phyloP scores from a whole-genome alignment of 2,888 invertebrate species.

The Napeogenes inachia region DNA sequence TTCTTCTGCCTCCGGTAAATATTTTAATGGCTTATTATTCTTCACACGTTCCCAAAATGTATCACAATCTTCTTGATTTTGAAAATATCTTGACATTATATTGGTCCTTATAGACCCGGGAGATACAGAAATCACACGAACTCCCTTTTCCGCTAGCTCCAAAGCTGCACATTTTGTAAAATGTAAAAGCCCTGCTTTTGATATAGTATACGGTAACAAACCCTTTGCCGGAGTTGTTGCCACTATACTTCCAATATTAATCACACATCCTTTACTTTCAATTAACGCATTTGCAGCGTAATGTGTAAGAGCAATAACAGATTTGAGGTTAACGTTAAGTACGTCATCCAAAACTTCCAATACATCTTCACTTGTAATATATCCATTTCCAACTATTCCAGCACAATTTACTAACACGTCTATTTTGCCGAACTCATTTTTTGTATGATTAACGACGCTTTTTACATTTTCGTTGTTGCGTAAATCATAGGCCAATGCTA shows the following conservation, averaged over 20 bases:
- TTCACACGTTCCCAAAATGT: constrained; percentile 21
- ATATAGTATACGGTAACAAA: constrained; percentile 75
- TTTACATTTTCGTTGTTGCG: background rate
- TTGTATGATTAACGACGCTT: background rate
- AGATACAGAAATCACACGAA: constrained; percentile 83
- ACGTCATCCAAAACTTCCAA: constrained; percentile 40
- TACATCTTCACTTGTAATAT: constrained; percentile 36
- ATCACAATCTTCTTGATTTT: constrained; percentile 29
- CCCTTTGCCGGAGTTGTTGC: background rate
- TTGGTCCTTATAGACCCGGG: constrained; percentile 80
- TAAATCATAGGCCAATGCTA: background rate
- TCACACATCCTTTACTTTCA: constrained; percentile 28
- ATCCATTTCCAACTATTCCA: constrained; percentile 32
- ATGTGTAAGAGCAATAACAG: constrained; percentile 39
- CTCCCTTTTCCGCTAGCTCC: constrained; percentile 75
- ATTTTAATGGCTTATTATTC: constrained; percentile 30
- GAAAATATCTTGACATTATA: constrained; percentile 31
- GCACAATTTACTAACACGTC: constrained; percentile 1
- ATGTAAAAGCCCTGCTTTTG: constrained; percentile 86
- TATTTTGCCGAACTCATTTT: background rate
- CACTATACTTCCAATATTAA: constrained; percentile 43
- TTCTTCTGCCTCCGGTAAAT: constrained; percentile 37
- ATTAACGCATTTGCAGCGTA: constrained; percentile 34
- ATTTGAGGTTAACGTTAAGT: constrained; percentile 41
- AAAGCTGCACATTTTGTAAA: constrained; percentile 84